Base-by-base conservation (phyloP, 1,140 invertebrate genomes). In the Listronotus bonariensis region DNA sequence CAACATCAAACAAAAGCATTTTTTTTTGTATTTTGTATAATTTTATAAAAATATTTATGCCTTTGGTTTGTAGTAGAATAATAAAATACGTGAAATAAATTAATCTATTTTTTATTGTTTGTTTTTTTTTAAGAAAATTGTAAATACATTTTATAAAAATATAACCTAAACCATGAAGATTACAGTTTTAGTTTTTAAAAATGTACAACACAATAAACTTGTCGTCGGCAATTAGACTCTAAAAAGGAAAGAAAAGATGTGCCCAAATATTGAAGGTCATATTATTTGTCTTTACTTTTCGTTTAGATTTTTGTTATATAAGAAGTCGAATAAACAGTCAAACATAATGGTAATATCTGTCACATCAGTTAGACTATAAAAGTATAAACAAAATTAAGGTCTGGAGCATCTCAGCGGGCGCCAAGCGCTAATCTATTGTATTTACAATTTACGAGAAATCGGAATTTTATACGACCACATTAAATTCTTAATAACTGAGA, bases 301-400 rank as follows among this genome's bases (percentile, higher is more conserved):
- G 15, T 56, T 56, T 14, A 14, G 53, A 26, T 56, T 15, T 41
- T 26, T 20, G 36, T 42, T 56, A 42, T 42, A 56, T 56, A 56
- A 42, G 53, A 18, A 40, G 38, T 3, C 53, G 26, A 56, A 56
- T 56, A 56, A 41, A 56, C 36, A 41, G 53, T 56, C 53, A 14
- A 32, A 56, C 18, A 56, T 56, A 56, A 56, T 56, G 53, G 53
- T 56, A 56, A 42, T 56, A 56, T 41, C 34, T 56, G 53, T 56
- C 53, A 45, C 20, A 40, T 56, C 53, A 41, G 4, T 34, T 42
- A 12, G 18, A 11, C 53, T 41, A 56, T 56, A 56, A 56, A 56
- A 40, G 53, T 56, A 56, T 56, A 56, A 56, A 56, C 38, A 56
- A 56, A 56, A 56, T 56, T 56, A 56, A 56, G 20, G 15, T 56